Evolutionary conservation across 2,113 vertebrate genomes (phyloP).

Genomic region (Ptyas mucosa): DNA sequence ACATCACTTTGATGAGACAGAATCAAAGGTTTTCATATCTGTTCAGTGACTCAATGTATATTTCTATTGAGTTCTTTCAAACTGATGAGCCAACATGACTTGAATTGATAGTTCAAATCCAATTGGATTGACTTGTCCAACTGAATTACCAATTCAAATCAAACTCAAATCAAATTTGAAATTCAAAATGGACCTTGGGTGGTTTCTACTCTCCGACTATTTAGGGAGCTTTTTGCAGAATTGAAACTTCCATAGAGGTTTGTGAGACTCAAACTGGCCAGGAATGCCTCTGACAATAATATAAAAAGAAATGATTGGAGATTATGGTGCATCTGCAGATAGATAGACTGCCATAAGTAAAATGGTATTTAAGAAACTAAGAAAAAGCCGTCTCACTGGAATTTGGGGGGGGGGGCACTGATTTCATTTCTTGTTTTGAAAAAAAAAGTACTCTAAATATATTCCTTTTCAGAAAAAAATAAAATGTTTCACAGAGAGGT

Average conservation of each 20-base stretch:
- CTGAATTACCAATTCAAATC: background rate
- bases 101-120: background rate
- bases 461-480: background rate
- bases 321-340: background rate
- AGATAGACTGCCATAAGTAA: background rate
- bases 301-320: background rate
- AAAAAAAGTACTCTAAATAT: background rate
- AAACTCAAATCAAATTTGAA: background rate
- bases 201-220: background rate
- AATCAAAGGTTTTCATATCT: background rate
- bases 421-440: slow-evolving; percentile 24
- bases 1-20: background rate
- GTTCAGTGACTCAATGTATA: background rate
- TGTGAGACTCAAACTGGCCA: background rate
- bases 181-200: background rate
- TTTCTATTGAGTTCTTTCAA: background rate
- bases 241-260: background rate
- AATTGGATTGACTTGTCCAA: background rate
- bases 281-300: background rate
- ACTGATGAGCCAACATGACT: background rate
- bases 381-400: background rate
- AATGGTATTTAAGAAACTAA: background rate
- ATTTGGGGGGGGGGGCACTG: background rate
- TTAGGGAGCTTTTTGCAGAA: background rate
- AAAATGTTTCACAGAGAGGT: background rate